These are phyloP conservation scores for Erebia epiphron DNA, from an alignment of 2,888 invertebrate species.

Conservation along the genomic window DNA sequence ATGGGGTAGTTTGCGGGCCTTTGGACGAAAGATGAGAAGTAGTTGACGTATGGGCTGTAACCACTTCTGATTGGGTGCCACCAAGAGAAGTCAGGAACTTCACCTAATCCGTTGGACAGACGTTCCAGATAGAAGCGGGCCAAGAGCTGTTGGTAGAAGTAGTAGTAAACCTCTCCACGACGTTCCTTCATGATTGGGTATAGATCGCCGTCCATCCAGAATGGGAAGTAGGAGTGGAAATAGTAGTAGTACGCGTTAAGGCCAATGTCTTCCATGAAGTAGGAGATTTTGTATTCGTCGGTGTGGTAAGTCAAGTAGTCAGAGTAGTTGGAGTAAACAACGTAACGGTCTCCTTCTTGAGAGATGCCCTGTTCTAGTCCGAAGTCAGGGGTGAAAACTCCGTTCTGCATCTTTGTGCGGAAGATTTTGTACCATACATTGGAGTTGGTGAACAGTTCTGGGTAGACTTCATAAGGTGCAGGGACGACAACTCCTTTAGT, in stretches of 20 bases:
- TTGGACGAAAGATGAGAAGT: slow-evolving; percentile 50
- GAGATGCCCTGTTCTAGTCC: slow-evolving; percentile 66
- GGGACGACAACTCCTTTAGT: slow-evolving; percentile 83
- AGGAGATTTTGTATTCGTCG: slow-evolving; percentile 83
- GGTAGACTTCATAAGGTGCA: slow-evolving; percentile 86
- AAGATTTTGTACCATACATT: slow-evolving; percentile 77
- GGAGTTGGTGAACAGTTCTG: slow-evolving; percentile 84
- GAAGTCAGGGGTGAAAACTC: slow-evolving; percentile 53
- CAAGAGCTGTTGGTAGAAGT: slow-evolving; percentile 85
- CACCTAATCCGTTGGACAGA: slow-evolving; percentile 84
- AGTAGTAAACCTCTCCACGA: slow-evolving; percentile 86
- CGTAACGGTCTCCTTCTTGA: slow-evolving; percentile 66
- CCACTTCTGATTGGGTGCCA: slow-evolving; percentile 81
- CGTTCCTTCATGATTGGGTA: slow-evolving; percentile 76
- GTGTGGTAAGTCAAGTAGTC: slow-evolving; percentile 76
- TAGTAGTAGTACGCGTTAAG: slow-evolving; percentile 86
- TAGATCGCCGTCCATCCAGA: slow-evolving; percentile 83
- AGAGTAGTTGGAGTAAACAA: slow-evolving; percentile 84
- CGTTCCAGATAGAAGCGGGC: slow-evolving; percentile 88
- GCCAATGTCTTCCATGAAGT: slow-evolving; percentile 88
- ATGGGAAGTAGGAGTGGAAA: slow-evolving; percentile 84
- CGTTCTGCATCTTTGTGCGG: slow-evolving; percentile 68
- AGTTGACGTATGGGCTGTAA: slow-evolving; percentile 48
- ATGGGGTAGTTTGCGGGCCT: slow-evolving; percentile 81
- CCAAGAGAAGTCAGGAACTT: slow-evolving; percentile 84